phyloP scores from a whole-genome alignment of 2,113 vertebrate species.

The Australoheros scitulus region DNA sequence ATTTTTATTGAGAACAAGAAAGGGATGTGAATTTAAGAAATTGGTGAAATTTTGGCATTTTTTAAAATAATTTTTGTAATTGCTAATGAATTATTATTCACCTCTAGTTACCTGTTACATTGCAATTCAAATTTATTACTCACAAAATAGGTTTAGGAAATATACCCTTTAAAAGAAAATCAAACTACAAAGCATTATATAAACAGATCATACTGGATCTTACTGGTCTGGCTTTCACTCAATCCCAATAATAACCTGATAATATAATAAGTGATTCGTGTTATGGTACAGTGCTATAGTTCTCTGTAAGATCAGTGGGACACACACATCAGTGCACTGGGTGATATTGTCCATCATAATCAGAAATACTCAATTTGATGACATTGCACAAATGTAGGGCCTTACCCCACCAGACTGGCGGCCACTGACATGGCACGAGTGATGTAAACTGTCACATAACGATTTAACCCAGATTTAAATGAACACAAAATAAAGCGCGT shows the following conservation, averaged over 20 bases:
- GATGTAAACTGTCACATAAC: neutral
- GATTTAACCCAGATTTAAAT: neutral
- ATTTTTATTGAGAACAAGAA: neutral
- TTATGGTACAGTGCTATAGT: neutral
- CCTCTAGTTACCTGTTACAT: neutral
- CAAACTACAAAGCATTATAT: neutral
- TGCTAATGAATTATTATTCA: neutral
- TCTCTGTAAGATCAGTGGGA: neutral
- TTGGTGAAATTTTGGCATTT: neutral
- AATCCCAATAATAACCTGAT: neutral
- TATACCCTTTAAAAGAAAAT: neutral
- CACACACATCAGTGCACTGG: neutral
- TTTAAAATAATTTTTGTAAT: neutral
- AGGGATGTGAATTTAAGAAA: neutral
- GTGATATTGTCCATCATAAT: neutral
- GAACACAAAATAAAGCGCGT: neutral
- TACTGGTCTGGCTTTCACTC: neutral
- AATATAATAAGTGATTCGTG: neutral
- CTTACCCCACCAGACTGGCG: neutral
- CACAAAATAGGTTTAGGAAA: neutral
- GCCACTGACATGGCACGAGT: neutral
- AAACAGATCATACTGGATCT: neutral
- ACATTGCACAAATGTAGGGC: neutral
- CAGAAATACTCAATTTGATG: neutral
- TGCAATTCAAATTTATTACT: rapidly evolving